These are phyloP conservation scores for Knipowitschia caucasica DNA, from an alignment of 2,797 vertebrate genomes.

Conservation along the genomic window DNA sequence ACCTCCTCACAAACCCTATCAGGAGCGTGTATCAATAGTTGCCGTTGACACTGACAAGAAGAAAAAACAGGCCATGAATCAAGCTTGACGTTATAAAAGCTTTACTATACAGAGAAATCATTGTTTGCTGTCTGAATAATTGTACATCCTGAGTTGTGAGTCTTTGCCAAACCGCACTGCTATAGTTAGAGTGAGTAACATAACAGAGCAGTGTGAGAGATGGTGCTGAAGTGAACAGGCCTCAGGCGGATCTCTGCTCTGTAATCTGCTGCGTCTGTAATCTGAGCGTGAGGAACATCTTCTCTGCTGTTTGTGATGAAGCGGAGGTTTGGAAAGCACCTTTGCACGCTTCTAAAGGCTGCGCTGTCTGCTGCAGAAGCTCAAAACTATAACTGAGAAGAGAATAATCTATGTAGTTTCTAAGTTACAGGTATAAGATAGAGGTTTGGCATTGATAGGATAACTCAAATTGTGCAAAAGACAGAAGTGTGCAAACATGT, in stretches of 20 bases:
- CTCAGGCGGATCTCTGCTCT: not conserved
- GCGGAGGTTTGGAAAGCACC: not conserved
- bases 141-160: not conserved
- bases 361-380: not conserved
- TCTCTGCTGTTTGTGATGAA: conserved; percentile 2
- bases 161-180: not conserved
- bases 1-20: not conserved
- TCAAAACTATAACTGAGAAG: too few relatives aligned
- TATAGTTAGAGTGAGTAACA: not conserved
- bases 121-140: not conserved
- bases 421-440: too few relatives aligned
- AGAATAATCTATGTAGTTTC: too few relatives aligned
- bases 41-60: not conserved
- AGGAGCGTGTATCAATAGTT: not conserved
- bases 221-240: not conserved
- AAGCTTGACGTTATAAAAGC: not conserved
- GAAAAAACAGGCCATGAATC: not conserved
- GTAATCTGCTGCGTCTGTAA: conserved; percentile 1
- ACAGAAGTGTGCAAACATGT: too few relatives aligned
- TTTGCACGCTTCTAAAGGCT: not conserved
- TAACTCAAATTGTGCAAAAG: too few relatives aligned
- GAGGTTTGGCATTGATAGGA: too few relatives aligned
- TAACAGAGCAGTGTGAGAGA: not conserved
- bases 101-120: not conserved
- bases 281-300: not conserved